These are phyloP conservation scores for Plecotus auritus DNA, from an alignment of 2,113 vertebrate genomes.

Conservation along the genomic window DNA sequence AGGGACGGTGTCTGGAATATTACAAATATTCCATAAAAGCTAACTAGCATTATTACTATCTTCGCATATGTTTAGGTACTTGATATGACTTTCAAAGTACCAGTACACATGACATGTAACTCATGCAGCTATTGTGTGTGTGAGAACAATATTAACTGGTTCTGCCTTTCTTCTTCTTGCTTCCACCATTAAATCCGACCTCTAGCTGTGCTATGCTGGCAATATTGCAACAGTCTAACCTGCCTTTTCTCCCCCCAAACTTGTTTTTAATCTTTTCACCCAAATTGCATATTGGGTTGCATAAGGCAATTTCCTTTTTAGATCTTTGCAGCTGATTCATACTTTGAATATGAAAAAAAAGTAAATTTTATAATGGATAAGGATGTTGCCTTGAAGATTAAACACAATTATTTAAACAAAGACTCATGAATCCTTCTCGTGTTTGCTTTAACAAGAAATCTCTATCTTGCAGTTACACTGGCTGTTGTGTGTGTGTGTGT, in stretches of 20 bases:
- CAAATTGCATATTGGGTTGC: not conserved
- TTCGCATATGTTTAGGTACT: not conserved
- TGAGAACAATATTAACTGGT: not conserved
- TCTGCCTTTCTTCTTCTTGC: not conserved
- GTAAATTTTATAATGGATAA: not conserved
- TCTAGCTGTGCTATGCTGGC: not conserved
- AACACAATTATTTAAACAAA: not conserved
- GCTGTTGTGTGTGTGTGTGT: not conserved
- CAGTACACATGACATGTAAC: not conserved
- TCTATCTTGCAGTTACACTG: not conserved
- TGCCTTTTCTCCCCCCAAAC: no score
- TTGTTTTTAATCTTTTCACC: not conserved
- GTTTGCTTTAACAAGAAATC: not conserved
- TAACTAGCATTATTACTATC: not conserved
- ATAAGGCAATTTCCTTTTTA: not conserved
- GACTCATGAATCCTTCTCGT: not conserved
- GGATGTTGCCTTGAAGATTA: not conserved
- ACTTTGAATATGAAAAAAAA: not conserved
- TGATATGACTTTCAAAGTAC: not conserved
- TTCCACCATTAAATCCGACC: not conserved
- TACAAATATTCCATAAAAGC: not conserved
- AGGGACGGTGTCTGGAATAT: not conserved
- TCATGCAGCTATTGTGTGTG: not conserved
- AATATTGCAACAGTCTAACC: not conserved
- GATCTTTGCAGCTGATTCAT: not conserved